Evolutionary conservation across 2,888 invertebrate genomes (phyloP), one percentile per base, ranked within the genome.

Genomic region (Xylota segnis): DNA sequence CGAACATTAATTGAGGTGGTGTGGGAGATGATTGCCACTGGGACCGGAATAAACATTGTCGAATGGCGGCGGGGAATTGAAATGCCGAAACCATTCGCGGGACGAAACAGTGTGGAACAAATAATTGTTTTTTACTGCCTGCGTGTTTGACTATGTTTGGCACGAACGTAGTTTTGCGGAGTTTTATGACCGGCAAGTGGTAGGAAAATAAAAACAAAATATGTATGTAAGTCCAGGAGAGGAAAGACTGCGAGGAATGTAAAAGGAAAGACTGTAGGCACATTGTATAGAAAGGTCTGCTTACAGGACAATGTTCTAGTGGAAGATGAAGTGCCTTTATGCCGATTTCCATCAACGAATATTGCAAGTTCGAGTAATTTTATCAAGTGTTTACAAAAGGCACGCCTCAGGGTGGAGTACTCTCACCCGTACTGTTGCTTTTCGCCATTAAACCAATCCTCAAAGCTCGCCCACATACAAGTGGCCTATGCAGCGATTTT

Each of bases 111-210:
- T 71, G 71, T 71, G 78, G 78, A 78, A 71, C 71, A 63, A 70
- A 71, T 78, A 78, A 78, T 71, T 71, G 71, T 63, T 78, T 71
- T 78, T 78, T 71, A 78, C 63, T 56, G 45, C 70, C 45, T 77
- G 52, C 70, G 78, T 37, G 37, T 4, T 12, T 37, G 37, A 37
- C 37, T 37, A 37, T 37, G 7, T 9, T 37, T 9, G 9, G 37
- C 37, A 9, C 10, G 10, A 9, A 10, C 12, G 34, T 34, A 32
- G 32, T 37, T 37, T 1, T 37, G 12, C 23, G 37, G 37, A 37
- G 4, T 37, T 37, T 37, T 37, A 37, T 37, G 37, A 43, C 59
- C 32, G 32, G 54, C 32, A 56, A 56, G 29, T 14, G 54, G 54
- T 32, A 14, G 5, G n/a, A 14, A 56, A 56, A 56, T 29, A 56